phyloP scores from a whole-genome alignment of 2,888 invertebrate genomes.

The Atethmia centrago region DNA sequence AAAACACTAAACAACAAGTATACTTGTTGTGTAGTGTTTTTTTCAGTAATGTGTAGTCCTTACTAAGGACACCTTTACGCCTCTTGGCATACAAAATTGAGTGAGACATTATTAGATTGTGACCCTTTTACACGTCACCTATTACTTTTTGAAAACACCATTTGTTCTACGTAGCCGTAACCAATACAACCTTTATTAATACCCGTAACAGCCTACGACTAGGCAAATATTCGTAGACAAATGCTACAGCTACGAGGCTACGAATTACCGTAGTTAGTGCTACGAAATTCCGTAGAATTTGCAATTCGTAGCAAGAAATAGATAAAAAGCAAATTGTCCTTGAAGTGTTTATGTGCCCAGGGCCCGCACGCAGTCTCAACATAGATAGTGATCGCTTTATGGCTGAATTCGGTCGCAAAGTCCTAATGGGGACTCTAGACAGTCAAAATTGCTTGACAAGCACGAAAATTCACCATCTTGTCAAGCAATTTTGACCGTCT shows the following conservation, averaged over 20 bases:
- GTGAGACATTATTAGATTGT: constrained; percentile 47
- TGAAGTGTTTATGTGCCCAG: constrained; percentile 3
- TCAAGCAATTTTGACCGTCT: too few species aligned
- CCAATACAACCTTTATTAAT: not conserved
- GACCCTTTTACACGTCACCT: constrained; percentile 42
- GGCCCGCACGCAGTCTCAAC: too few species aligned
- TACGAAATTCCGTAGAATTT: constrained; percentile 38
- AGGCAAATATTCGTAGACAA: constrained; percentile 44
- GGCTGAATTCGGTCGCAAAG: too few species aligned
- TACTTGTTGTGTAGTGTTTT: too few species aligned
- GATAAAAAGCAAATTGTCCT: constrained; percentile 28
- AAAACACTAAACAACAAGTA: not conserved
- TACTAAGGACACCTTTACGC: constrained; percentile 7
- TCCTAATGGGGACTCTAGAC: too few species aligned
- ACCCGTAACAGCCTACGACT: constrained; percentile 23
- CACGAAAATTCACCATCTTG: too few species aligned
- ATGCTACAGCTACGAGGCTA: constrained; percentile 54
- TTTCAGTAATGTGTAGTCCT: too few species aligned
- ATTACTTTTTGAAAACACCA: constrained; percentile 24
- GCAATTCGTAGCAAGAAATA: constrained; percentile 30
- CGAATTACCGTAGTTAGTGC: constrained; percentile 40
- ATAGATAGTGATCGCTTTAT: too few species aligned
- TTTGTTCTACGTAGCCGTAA: constrained; percentile 19
- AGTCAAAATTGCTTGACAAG: too few species aligned
- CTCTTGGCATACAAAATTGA: constrained; percentile 33